These are phyloP conservation scores for Sialis fuliginosa DNA, from an alignment of 2,888 invertebrate genomes.

Conservation along the genomic window DNA sequence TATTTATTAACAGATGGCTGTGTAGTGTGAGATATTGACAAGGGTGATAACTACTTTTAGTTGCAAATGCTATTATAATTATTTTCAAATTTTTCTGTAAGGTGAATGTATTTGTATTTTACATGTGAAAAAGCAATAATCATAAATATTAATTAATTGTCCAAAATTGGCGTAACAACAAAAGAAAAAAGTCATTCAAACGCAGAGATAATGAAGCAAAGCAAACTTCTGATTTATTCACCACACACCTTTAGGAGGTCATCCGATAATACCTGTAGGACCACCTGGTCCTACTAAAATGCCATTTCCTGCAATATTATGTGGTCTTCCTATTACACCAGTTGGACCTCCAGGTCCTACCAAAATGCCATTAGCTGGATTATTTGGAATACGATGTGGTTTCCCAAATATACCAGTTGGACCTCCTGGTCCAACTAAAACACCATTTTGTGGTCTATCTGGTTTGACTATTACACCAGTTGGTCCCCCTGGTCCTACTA, in stretches of 20 bases:
- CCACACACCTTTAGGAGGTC: not conserved
- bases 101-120: too few relatives aligned
- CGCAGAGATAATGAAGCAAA: too few relatives aligned
- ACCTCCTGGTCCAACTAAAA: conserved; percentile 31
- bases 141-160: too few relatives aligned
- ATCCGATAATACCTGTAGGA: conserved; percentile 7
- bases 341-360: conserved; percentile 8
- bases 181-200: too few relatives aligned
- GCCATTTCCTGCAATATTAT: not conserved
- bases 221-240: too few relatives aligned
- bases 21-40: too few relatives aligned
- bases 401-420: conserved; percentile 31
- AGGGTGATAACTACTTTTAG: too few relatives aligned
- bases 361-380: conserved; percentile 7
- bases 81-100: too few relatives aligned
- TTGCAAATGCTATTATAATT: too few relatives aligned
- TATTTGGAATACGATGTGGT: conserved; percentile 10
- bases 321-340: not conserved
- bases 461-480: conserved; percentile 5
- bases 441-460: conserved; percentile 9
- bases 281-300: conserved; percentile 6
- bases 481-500: conserved; percentile 8
- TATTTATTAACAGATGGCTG: too few relatives aligned
- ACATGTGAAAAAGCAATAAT: too few relatives aligned
- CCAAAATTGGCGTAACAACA: too few relatives aligned